A percentile compares a stretch with the other conserved stretches of the same genome.
Conservation (phyloP, 1,140 invertebrate genomes). For the Leptoteleia sp. region DNA sequence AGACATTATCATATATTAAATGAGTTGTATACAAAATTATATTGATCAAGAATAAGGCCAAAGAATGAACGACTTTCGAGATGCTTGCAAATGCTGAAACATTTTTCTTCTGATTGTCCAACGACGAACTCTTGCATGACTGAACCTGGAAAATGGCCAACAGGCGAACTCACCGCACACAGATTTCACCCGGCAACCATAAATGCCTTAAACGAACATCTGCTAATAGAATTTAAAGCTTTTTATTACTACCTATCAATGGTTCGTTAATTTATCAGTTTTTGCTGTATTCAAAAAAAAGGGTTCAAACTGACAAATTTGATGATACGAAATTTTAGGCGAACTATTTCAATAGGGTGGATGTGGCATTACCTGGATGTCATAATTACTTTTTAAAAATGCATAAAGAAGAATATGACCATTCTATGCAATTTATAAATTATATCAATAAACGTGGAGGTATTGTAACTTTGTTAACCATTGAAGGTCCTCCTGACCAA, state of each 20-base stretch:
- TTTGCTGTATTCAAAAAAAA: too few relatives aligned
- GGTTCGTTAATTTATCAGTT: conserved; percentile 59
- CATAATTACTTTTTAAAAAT: conserved; percentile 75
- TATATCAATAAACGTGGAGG: conserved; percentile 74
- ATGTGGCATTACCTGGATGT: conserved; percentile 73
- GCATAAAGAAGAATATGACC: conserved; percentile 73
- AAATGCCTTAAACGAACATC: conserved; percentile 71
- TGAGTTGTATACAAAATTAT: not conserved
- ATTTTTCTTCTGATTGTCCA: not conserved
- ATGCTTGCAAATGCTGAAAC: not conserved
- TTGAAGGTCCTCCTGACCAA: conserved; percentile 68
- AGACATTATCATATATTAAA: not conserved
- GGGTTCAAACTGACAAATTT: too few relatives aligned
- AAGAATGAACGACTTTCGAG: not conserved
- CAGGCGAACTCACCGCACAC: conserved; percentile 63
- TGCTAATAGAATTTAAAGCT: conserved; percentile 71
- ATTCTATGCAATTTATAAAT: conserved; percentile 70
- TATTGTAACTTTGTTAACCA: conserved; percentile 61
- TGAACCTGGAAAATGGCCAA: conserved; percentile 68
- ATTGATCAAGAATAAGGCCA: not conserved
- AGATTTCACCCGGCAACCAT: conserved; percentile 75
- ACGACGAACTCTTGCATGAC: not conserved
- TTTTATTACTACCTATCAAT: conserved; percentile 77
- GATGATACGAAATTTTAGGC: conserved; percentile 64
- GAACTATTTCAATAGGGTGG: conserved; percentile 73